Base-by-base conservation (phyloP, 2,113 vertebrate species). In the Lates calcarifer region DNA sequence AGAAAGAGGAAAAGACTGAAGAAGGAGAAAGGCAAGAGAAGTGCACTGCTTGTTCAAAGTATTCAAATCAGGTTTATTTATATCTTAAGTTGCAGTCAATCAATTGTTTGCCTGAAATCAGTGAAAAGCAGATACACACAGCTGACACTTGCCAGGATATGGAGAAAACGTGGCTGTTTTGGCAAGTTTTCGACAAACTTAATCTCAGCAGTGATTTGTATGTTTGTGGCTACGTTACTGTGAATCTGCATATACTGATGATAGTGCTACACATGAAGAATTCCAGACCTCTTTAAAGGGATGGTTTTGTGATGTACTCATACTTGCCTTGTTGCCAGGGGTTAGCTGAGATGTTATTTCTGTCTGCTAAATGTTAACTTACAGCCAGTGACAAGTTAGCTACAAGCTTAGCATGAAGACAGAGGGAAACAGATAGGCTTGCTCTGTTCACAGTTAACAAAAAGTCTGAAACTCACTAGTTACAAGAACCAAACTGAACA, bases 1-100 rank as follows among this genome's bases (percentile, higher is more conserved):
- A 15, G 69, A 70, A 80, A 53, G 49, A 62, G 26, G 33, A 70
- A 74, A 66, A 12, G 9, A 60, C 13, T 49, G 29, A 60, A 69
- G 1, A 55, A 60, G 26, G 5, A 86, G 11, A 63, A 62, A 11
- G 26, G 15, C 60, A 47, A 11, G 1, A 18, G 9, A 51, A 60
- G 9, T 39, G 20, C 4, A 43, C 2, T 58, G 4, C 9, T 64
- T 43, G 18, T 41, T 4, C n/a, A 39, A 22, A 63, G 24, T 20
- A 49, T 70, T 69, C 9, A 43, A 18, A 71, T 58, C 1, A 29
- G 22, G 17, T 39, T 14, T 67, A 49, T 76, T 76, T 28, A 24
- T 57, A 58, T 39, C 3, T 72, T 55, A 20, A 45, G 41, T 62
- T 43, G 41, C 47, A 35, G 33, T 64, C 26, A 60, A 10, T 41